These are phyloP conservation scores for Dasysyrphus tricinctus DNA, from an alignment of 2,888 invertebrate species.

Conservation along the genomic window DNA sequence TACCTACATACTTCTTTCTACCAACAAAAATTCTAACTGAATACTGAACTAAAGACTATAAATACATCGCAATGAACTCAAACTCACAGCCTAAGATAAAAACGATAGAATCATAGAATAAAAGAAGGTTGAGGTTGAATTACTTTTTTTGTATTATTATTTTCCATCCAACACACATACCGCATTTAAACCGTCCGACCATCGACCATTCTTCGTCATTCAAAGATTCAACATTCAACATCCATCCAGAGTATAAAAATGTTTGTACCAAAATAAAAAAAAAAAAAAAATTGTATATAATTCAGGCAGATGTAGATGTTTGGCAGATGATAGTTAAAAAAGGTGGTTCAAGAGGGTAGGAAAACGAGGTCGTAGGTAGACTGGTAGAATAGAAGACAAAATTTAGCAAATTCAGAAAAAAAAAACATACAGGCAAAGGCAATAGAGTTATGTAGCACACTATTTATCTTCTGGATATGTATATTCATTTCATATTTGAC, in stretches of 20 bases:
- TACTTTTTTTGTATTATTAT: conserved; percentile 49
- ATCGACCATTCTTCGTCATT: conserved; percentile 20
- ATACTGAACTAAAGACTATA: conserved; percentile 4
- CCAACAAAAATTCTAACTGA: conserved; percentile 6
- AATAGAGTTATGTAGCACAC: conserved; percentile 22
- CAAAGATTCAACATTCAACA: conserved; percentile 26
- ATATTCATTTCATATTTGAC: conserved; percentile 11
- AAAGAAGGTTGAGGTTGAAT: conserved; percentile 71
- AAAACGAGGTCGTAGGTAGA: conserved; percentile 42
- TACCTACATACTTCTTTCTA: conserved; percentile 3
- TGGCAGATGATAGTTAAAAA: conserved; percentile 39
- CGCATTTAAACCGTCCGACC: not conserved
- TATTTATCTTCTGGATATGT: not conserved
- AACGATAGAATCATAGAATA: conserved; percentile 44
- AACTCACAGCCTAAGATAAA: conserved; percentile 26
- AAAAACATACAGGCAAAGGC: conserved; percentile 12
- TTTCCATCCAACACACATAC: conserved; percentile 49
- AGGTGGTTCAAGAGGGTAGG: conserved; percentile 27
- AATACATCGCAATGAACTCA: conserved; percentile 56
- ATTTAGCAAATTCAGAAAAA: conserved; percentile 26
- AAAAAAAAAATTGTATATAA: not conserved
- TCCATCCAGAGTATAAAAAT: conserved; percentile 31
- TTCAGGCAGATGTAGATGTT: conserved; percentile 44
- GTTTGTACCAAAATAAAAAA: conserved; percentile 19
- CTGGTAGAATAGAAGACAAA: conserved; percentile 17